These are phyloP conservation scores for Phataginus tetradactyla DNA, from an alignment of 2,797 vertebrate species.

Conservation along the genomic window DNA sequence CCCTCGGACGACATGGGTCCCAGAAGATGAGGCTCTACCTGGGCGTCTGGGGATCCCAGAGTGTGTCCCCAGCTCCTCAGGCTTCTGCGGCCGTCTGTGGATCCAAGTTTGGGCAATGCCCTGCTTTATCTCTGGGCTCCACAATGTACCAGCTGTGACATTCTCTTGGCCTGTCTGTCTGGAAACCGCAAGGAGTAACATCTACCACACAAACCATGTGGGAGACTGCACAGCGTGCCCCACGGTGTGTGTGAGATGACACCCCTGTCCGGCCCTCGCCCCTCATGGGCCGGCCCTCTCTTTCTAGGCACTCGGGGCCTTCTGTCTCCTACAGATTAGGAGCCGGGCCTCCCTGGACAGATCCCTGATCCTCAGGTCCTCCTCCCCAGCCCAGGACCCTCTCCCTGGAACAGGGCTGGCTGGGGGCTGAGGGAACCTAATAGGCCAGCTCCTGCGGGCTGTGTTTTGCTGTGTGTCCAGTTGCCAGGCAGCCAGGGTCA, in stretches of 20 bases:
- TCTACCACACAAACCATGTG: too few relatives aligned
- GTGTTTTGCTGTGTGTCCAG: neutral
- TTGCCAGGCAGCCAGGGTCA: neutral
- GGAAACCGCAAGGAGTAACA: neutral
- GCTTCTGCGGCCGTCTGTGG: too few relatives aligned
- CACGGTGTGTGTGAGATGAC: too few relatives aligned
- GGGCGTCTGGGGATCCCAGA: neutral
- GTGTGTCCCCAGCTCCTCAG: too few relatives aligned
- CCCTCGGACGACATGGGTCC: neutral
- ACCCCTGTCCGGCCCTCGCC: too few relatives aligned
- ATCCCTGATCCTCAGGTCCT: neutral
- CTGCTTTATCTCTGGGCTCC: neutral
- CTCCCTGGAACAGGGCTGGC: too few relatives aligned
- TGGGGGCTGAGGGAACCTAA: neutral
- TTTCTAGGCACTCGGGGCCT: neutral
- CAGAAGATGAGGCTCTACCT: neutral
- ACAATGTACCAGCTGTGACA: too few relatives aligned
- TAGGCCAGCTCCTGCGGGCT: neutral
- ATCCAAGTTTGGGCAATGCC: accelerated
- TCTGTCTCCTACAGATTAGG: neutral
- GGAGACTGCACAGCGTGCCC: too few relatives aligned
- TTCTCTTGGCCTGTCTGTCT: too few relatives aligned
- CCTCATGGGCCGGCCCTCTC: neutral
- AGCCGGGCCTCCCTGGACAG: accelerated
- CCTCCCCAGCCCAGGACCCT: too few relatives aligned